phyloP scores from a whole-genome alignment of 2,113 vertebrate genomes.

The Tichodroma muraria region DNA sequence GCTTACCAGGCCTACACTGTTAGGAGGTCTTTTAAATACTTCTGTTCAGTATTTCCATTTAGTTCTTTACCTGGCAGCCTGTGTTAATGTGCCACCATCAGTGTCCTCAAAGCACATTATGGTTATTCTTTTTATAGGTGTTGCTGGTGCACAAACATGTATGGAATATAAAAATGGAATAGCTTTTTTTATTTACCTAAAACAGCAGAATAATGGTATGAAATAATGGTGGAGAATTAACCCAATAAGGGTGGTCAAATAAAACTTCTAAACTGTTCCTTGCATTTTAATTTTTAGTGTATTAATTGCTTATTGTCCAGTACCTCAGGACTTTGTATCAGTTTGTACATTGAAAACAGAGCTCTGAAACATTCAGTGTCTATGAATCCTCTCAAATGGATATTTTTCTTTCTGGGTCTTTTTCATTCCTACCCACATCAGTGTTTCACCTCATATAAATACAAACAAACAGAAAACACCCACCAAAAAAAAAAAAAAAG shows the following conservation, averaged over 20 bases:
- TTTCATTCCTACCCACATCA: neutral
- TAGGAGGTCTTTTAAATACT: neutral
- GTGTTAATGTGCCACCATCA: neutral
- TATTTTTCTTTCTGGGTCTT: neutral
- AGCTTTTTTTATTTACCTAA: neutral
- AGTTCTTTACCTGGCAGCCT: neutral
- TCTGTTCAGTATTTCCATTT: neutral
- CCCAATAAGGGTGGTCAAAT: neutral
- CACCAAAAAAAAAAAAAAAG: neutral
- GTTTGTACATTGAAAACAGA: neutral
- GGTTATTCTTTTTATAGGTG: neutral
- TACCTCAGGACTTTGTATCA: neutral
- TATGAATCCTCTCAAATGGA: neutral
- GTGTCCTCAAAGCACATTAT: neutral
- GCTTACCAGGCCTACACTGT: neutral
- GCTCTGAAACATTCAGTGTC: neutral
- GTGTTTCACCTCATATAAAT: neutral
- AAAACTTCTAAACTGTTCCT: neutral
- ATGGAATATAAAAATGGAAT: neutral
- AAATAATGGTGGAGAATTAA: neutral
- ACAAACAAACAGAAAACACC: neutral
- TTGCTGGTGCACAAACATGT: neutral
- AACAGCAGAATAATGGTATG: neutral
- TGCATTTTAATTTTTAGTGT: neutral
- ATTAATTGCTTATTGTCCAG: neutral